phyloP scores from a whole-genome alignment of 2,888 invertebrate species.

The Calephelis perditalis region DNA sequence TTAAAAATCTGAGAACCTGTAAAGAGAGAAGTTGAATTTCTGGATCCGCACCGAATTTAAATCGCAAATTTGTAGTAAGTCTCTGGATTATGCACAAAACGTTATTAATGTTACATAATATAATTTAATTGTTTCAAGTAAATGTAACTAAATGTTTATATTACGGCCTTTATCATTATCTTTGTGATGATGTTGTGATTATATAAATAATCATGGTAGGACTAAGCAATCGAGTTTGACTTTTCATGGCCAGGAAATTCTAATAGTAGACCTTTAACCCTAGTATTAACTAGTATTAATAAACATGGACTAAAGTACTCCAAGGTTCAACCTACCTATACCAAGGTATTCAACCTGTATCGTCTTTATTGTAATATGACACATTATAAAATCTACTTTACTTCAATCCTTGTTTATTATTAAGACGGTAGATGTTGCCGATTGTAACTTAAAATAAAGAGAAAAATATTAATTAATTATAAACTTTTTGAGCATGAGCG shows the following conservation, averaged over 20 bases:
- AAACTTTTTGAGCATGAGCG: background rate
- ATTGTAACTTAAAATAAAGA: no score
- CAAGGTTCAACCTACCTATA: no score
- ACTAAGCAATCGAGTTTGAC: background rate
- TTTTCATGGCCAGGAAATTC: no score
- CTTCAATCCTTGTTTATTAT: no score
- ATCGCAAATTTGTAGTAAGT: background rate
- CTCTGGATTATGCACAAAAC: constrained; percentile 3
- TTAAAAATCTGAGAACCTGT: background rate
- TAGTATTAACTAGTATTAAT: no score
- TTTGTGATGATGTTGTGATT: constrained; percentile 1
- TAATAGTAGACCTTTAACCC: no score
- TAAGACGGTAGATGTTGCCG: no score
- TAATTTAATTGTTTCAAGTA: constrained; percentile 1
- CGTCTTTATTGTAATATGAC: no score
- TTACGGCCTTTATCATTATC: constrained; percentile 4
- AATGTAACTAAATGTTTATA: constrained; percentile 4
- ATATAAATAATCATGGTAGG: constrained; percentile 8
- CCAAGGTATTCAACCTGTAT: no score
- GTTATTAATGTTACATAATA: constrained; percentile 6
- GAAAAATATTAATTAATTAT: background rate
- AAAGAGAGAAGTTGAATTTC: background rate
- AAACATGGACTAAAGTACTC: no score
- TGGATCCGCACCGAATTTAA: background rate
- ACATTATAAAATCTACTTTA: no score